phyloP scores from a whole-genome alignment of 2,888 invertebrate genomes.

The Hylaea fasciaria region DNA sequence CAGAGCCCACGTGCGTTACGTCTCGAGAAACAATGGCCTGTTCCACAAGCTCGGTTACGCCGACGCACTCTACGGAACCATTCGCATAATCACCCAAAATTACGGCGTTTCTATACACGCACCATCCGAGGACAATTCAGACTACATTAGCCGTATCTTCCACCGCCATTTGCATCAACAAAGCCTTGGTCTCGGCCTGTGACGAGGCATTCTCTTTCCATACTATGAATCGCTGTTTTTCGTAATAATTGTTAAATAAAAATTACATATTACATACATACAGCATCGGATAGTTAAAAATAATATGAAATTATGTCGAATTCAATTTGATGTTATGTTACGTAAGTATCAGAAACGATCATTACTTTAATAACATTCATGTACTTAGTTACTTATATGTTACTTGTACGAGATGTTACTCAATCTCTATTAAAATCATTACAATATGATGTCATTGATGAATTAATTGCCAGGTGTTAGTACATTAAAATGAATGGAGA shows the following conservation, averaged over 20 bases:
- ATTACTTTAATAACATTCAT: slow-evolving; percentile 18
- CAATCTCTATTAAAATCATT: slow-evolving; percentile 35
- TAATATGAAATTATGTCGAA: slow-evolving; percentile 5
- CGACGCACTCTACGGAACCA: slow-evolving; percentile 70
- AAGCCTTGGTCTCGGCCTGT: slow-evolving; percentile 73
- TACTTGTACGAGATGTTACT: too few species aligned
- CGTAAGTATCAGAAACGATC: slow-evolving; percentile 9
- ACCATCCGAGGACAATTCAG: slow-evolving; percentile 68
- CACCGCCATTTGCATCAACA: slow-evolving; percentile 67
- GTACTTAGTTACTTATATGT: too few species aligned
- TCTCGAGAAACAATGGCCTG: slow-evolving; percentile 68
- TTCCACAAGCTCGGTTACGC: slow-evolving; percentile 65
- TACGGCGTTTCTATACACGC: slow-evolving; percentile 64
- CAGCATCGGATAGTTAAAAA: not conserved
- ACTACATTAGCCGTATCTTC: slow-evolving; percentile 66
- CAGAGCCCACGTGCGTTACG: slow-evolving; percentile 73
- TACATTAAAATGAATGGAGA: slow-evolving; percentile 18
- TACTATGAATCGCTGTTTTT: slow-evolving; percentile 50
- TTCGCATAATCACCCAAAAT: slow-evolving; percentile 78
- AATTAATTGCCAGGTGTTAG: slow-evolving; percentile 24
- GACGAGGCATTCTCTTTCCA: slow-evolving; percentile 71
- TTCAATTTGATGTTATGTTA: slow-evolving; percentile 7
- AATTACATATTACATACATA: not conserved
- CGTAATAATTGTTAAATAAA: slow-evolving; percentile 14
- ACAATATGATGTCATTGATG: slow-evolving; percentile 26